Base-by-base conservation (phyloP, 1,140 invertebrate species). In the Drosophila willistoni region DNA sequence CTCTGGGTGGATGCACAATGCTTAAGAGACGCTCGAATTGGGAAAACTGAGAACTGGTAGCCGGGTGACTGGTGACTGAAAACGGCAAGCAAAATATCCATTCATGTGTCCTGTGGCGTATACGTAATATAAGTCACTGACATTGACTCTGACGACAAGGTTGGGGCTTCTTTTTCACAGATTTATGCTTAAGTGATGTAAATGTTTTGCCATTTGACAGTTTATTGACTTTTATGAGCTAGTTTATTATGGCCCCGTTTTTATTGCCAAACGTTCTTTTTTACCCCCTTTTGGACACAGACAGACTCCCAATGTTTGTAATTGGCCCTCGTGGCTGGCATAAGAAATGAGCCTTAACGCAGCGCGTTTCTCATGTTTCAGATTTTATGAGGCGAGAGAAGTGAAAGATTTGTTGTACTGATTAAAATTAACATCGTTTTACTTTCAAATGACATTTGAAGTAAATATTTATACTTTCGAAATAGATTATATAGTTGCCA, bases 141-240 rank as follows among this genome's bases (percentile, higher is more conserved):
- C 17, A 17, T 64, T 25, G 60, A 64, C 64, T 41, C 47, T 33
- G 47, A 34, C 72, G 34, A 73, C 51, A 54, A 41, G 34, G 66
- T 60, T 47, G 22, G 39, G 39, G 33, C 61, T 47, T 63, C 61
- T 29, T 44, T 33, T 44, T 33, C 55, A 33, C 70, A 81, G 79
- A 81, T 81, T 82, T 82, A 83, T 78, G 71, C 72, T 71, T 69
- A 83, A 83, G 80, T 76, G 76, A 76, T 79, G 80, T 83, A 79
- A 83, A 83, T 83, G 80, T 68, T 71, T 75, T 68, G 72, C 72
- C 77, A 83, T 83, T 83, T 83, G 80, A 83, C 80, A 82, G 80
- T 83, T 83, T 83, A 83, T 83, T 83, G 80, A 83, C 80, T 83
- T 83, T 83, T 79, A 83, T 83, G 80, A 83, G 80, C 78, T 79